These are phyloP conservation scores for Lasioglossum morio DNA, from an alignment of 2,888 invertebrate species.

Conservation along the genomic window DNA sequence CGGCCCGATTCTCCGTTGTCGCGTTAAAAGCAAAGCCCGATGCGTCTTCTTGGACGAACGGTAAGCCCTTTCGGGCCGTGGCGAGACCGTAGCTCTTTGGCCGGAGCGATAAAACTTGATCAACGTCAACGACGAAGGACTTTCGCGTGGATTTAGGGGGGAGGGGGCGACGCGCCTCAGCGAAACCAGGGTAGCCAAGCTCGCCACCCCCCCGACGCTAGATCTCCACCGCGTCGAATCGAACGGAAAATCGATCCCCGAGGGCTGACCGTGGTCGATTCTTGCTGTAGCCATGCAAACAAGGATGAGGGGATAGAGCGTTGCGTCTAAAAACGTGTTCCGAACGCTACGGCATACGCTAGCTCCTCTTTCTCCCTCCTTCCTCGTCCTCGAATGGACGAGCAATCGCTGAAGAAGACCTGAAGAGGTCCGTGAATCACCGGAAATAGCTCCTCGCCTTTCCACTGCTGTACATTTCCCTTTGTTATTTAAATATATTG, in stretches of 20 bases:
- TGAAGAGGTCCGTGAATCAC: background rate
- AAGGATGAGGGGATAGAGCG: constrained; percentile 3
- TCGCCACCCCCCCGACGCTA: background rate
- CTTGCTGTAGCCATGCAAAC: constrained; percentile 30
- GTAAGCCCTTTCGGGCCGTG: constrained; percentile 36
- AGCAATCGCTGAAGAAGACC: background rate
- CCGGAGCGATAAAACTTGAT: constrained; percentile 55
- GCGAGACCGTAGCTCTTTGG: constrained; percentile 22
- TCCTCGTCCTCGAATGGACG: constrained; percentile 17
- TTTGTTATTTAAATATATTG: background rate
- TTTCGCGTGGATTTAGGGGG: constrained; percentile 37
- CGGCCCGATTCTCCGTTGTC: constrained; percentile 35
- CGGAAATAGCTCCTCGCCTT: constrained; percentile 18
- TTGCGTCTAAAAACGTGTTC: constrained; percentile 16
- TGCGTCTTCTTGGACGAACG: constrained; percentile 40
- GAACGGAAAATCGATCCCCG: constrained; percentile 35
- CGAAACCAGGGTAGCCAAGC: constrained; percentile 30
- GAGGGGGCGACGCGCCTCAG: background rate
- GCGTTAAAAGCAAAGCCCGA: constrained; percentile 23
- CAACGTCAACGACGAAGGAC: constrained; percentile 44
- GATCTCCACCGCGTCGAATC: constrained; percentile 11
- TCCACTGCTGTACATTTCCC: background rate
- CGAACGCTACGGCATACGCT: constrained; percentile 3
- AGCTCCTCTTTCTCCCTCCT: background rate
- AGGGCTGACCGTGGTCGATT: constrained; percentile 8